Conservation (phyloP, 2,797 vertebrate species). For the Pogoniulus pusillus region DNA sequence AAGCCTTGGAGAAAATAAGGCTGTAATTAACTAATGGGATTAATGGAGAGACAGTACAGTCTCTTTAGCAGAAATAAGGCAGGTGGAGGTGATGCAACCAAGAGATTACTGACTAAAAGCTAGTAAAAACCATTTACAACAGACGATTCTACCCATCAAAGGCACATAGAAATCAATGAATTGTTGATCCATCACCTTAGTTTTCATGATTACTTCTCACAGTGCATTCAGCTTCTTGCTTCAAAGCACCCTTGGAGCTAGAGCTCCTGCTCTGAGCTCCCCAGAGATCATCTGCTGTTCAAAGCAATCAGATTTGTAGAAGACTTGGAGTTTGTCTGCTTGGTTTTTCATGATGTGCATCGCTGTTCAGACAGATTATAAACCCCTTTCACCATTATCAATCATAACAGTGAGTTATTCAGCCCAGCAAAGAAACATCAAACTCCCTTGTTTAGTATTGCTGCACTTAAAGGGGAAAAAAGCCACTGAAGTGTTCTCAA, state of each 20-base stretch:
- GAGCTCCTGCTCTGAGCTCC: neutral
- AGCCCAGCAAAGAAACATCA: constrained; percentile 39
- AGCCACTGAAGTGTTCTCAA: constrained; percentile 52
- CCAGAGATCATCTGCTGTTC: constrained; percentile 2
- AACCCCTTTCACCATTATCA: constrained; percentile 42
- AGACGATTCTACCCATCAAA: neutral
- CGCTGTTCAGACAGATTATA: constrained; percentile 28
- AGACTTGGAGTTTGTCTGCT: neutral
- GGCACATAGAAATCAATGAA: constrained; percentile 2
- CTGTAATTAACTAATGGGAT: constrained; percentile 24
- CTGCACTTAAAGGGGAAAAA: constrained; percentile 54
- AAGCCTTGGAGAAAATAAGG: neutral
- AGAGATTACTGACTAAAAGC: constrained; percentile 15
- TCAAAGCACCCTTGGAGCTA: neutral
- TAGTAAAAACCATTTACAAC: neutral
- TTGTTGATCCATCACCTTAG: constrained; percentile 27
- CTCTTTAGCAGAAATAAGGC: neutral
- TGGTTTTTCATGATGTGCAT: constrained; percentile 29
- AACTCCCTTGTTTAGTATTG: constrained; percentile 50
- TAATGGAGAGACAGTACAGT: neutral
- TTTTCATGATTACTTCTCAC: neutral
- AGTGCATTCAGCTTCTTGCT: neutral
- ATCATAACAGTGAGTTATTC: constrained; percentile 46
- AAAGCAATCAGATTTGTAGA: neutral
- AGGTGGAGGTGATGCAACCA: neutral